A percentile compares a stretch with the other conserved stretches of the same genome.
These are phyloP conservation scores for Neolamprologus caudopunctatus DNA, from an alignment of 2,113 vertebrate species.

Conservation along the genomic window DNA sequence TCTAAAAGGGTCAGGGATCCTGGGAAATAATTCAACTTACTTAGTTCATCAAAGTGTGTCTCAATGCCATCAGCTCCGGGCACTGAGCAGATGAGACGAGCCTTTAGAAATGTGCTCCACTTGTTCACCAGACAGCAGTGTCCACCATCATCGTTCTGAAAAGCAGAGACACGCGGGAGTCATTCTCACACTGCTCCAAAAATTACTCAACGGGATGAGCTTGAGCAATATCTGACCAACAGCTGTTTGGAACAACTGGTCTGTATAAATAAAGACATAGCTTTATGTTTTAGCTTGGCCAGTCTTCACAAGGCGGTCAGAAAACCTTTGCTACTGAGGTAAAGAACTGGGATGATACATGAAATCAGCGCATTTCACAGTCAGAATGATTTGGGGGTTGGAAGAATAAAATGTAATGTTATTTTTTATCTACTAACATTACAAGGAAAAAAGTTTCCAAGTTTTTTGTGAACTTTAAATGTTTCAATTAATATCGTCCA, in stretches of 20 bases:
- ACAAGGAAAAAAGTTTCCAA: background rate
- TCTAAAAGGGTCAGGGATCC: background rate
- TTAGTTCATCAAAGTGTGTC: conserved; percentile 95
- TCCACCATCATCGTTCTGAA: conserved; percentile 91
- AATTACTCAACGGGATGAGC: background rate
- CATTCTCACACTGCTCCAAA: background rate
- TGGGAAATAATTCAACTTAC: conserved; percentile 71
- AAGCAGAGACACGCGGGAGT: background rate
- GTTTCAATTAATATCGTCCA: background rate
- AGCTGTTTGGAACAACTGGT: conserved; percentile 31
- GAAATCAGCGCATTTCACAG: conserved; percentile 26
- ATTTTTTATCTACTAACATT: background rate
- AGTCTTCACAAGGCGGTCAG: conserved; percentile 45
- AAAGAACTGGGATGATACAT: conserved; percentile 40
- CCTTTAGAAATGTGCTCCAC: conserved; percentile 98
- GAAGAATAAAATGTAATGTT: background rate
- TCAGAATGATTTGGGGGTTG: conserved; percentile 1
- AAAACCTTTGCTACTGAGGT: conserved; percentile 56
- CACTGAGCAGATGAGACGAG: conserved; percentile 93
- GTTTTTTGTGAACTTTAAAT: background rate
- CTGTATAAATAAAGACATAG: conserved; percentile 43
- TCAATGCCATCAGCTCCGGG: conserved; percentile 88
- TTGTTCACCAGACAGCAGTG: conserved; percentile 98
- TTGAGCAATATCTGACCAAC: background rate
- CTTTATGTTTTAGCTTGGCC: conserved; percentile 40